Evolutionary conservation across 2,888 invertebrate species (phyloP), one percentile per base, ranked within the genome.

Genomic region (Standfussiana lucernea): DNA sequence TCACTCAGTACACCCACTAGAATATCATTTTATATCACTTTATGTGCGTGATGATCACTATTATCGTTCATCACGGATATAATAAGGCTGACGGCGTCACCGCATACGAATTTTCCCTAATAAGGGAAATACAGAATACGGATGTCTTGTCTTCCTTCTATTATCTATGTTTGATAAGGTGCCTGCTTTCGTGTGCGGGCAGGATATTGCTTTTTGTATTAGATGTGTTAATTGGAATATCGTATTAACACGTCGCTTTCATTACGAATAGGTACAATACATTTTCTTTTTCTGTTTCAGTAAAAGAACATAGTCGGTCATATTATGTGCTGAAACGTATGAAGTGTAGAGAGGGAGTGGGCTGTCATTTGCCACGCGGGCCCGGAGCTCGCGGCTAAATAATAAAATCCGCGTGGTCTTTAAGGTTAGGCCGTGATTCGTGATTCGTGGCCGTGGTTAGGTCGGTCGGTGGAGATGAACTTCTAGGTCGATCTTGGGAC

Each of bases 21-120:
- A 93, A 91, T 92, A 93, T 91, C 90, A 90, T 90, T 94, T 92
- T 92, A 91, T 91, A 93, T 91, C 90, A 90, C 90, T 93, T 92
- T 92, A 92, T 91, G 89, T 88, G 87, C 89, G 83, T 89, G 89
- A 92, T 91, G 91, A 92, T 92, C 90, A 87, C 89, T 89, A 89
- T 92, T 92, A 93, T 92, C 91, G 92, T 92, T 93, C 93, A 93
- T 93, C 91, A 88, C 87, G 87, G 88, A 90, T 87, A 90, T 92
- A 91, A 92, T 91, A 91, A 91, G 89, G 85, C 80, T 80, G 86
- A 80, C 82, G 83, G 81, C 84, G 88, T 77, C 86, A 80, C 86
- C 90, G 93, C 90, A 91, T 93, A 84, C 86, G 88, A 93, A 93
- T 93, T 84, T 89, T 92, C 88, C 82, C 71, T 91, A 90, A 90